phyloP scores from a whole-genome alignment of 2,797 vertebrate genomes.

The Gephyroberyx darwinii region DNA sequence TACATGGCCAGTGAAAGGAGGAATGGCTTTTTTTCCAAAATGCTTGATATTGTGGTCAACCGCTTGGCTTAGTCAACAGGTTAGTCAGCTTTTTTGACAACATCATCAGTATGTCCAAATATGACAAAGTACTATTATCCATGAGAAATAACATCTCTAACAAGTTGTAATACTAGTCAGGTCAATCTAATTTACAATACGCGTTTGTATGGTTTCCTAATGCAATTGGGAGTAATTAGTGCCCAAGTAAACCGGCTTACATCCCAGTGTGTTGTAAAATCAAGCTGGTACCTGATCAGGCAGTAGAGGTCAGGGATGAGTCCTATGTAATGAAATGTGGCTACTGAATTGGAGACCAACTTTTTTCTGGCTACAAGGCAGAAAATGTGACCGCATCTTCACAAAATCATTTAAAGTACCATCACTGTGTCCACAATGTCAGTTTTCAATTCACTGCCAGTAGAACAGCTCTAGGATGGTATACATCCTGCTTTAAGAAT shows the following conservation, averaged over 20 bases:
- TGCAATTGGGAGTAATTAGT: neutral
- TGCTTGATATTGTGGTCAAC: too few relatives aligned
- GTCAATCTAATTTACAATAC: neutral
- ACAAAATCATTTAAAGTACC: neutral
- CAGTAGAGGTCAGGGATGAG: neutral
- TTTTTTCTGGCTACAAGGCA: constrained; percentile 10
- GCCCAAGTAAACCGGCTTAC: neutral
- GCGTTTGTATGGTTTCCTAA: neutral
- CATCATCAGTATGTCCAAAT: neutral
- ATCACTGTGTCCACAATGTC: constrained; percentile 16
- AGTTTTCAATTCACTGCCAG: constrained; percentile 2
- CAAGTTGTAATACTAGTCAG: neutral
- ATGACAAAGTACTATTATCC: neutral
- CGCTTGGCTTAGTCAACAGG: too few relatives aligned
- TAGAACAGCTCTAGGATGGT: neutral
- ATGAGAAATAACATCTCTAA: too few relatives aligned
- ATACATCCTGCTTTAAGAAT: constrained; percentile 45
- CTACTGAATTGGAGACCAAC: neutral
- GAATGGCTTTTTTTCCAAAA: too few relatives aligned
- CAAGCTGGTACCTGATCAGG: neutral
- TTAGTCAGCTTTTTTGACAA: too few relatives aligned
- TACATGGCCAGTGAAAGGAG: too few relatives aligned
- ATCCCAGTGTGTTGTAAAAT: neutral
- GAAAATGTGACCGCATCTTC: constrained; percentile 19
- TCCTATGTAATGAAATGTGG: neutral